Conservation (phyloP, 1,140 invertebrate genomes). For the Limonius californicus region DNA sequence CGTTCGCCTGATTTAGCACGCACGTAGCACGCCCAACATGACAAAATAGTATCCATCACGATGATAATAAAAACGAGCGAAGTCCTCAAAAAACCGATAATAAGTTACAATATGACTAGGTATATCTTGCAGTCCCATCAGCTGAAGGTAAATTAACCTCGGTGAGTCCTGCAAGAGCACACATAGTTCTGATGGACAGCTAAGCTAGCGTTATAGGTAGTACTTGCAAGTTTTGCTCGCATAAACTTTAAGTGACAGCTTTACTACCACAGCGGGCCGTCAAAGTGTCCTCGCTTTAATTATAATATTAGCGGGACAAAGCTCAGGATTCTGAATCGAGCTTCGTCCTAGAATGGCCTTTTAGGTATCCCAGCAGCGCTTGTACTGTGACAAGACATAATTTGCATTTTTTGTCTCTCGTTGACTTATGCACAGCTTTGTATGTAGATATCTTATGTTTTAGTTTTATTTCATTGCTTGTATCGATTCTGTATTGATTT, state of each 20-base stretch:
- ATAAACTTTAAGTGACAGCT: constrained; percentile 29
- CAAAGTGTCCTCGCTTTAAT: constrained; percentile 40
- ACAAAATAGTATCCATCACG: not conserved
- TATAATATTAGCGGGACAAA: constrained; percentile 42
- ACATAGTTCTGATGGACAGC: not conserved
- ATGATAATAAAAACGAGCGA: not conserved
- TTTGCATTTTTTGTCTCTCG: constrained; percentile 30
- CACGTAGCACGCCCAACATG: not conserved
- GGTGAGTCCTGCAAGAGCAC: not conserved
- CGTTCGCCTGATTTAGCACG: too few relatives aligned
- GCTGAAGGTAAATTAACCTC: not conserved
- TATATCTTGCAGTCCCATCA: not conserved
- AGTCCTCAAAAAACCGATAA: not conserved
- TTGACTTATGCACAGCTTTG: constrained; percentile 36
- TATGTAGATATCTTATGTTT: constrained; percentile 32
- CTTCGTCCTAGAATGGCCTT: constrained; percentile 31
- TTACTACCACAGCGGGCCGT: constrained; percentile 32
- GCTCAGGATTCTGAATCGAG: constrained; percentile 26
- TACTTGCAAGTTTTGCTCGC: not conserved
- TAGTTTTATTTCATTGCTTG: constrained; percentile 27
- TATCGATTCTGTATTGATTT: constrained; percentile 6
- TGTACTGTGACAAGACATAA: constrained; percentile 39
- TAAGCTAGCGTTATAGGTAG: not conserved
- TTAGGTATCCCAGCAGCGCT: constrained; percentile 33
- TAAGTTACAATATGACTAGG: not conserved